Evolutionary conservation across 30 jellyfish, hydroid and myxozoan species (phyloP), one percentile per base, ranked within the genome.

Genomic region (Aurelia aurita): DNA sequence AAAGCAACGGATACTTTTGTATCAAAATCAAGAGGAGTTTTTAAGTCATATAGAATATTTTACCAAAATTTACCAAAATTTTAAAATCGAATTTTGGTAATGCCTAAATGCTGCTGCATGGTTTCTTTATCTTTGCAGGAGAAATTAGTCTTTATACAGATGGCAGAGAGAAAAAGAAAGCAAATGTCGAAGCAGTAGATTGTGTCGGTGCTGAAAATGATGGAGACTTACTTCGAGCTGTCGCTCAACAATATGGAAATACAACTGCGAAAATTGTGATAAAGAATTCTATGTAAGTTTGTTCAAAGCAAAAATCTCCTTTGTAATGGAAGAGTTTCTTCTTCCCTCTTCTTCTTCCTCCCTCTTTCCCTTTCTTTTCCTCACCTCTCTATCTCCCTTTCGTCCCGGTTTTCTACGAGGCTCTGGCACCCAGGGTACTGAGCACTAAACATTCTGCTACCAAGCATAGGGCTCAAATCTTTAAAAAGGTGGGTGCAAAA

Each of bases 171-270:
- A 54, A 63, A 7, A 81, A 64, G 16, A 87, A 85, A 23, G 91
- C 90, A 15, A 85, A 72, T 61, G 69, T 73, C 51, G 87, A 77
- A 57, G 95, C 95, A 16, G 68, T 91, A n/a, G 98, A 91, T 68
- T 91, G 98, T 64, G 84, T 82, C 16, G 93, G 67, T 11, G 54
- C 47, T 7, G 21, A 59, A 3, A 88, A 96, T 7, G 77, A 49
- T 9, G 64, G 63, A 22, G 98, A 90, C 23, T 21, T 55, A 54
- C 32, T 91, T 22, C 25, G 85, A 61, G 59, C 79, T 60, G 43
- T 77, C 45, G 29, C 67, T 4, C 72, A 53, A 55, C 47, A 63
- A 12, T 73, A 74, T 22, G 85, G 59, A 0, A 80, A 78, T 20
- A 71, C 70, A 20, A 8, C n/a, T 0, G n/a, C 62, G 49, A 91